Evolutionary conservation across 2,113 vertebrate genomes (phyloP), one percentile per base, ranked within the genome.

Genomic region (Colinus virginianus): DNA sequence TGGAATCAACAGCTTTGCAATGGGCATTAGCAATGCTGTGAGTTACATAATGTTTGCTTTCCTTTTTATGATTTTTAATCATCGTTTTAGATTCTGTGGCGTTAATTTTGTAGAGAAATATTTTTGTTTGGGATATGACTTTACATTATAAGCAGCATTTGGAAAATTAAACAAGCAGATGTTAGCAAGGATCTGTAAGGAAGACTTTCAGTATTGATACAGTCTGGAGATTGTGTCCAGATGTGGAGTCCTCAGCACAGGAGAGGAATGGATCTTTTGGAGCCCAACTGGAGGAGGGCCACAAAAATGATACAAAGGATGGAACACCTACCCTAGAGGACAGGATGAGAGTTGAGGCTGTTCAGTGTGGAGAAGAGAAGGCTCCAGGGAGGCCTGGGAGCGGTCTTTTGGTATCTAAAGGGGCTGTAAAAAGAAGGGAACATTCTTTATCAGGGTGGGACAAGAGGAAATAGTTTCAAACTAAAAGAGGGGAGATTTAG

Each of bases 131-230:
- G 67, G 77, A 91, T 90, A 66, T 46, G 67, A 79, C 88, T 84
- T 95, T 84, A 55, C 46, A 51, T 9, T 88, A 84, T 64, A 76
- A 88, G 90, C 67, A 69, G 79, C 88, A 89, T 87, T 93, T 76
- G 71, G 87, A 95, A 90, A 71, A 88, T 32, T 92, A 97, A 86
- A 26, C 46, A 84, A 88, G 90, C 93, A 94, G 92, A 94, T 84
- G 90, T 93, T 93, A 90, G 30, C 22, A 90, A 74, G 64, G 46
- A 69, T 71, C 58, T 80, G 68, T 72, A 76, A n/a, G 92, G 74
- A 81, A 72, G n/a, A 25, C 43, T 69, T 51, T 9, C 82, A 69
- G 59, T 43, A 71, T 40, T 42, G 76, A 56, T 4, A 32, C 17
- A 69, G 56, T 43, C 69, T 40, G 38, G 76, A 56, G 5, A 32